Conservation (phyloP, 2,797 vertebrate genomes). For the Crax fasciolata region DNA sequence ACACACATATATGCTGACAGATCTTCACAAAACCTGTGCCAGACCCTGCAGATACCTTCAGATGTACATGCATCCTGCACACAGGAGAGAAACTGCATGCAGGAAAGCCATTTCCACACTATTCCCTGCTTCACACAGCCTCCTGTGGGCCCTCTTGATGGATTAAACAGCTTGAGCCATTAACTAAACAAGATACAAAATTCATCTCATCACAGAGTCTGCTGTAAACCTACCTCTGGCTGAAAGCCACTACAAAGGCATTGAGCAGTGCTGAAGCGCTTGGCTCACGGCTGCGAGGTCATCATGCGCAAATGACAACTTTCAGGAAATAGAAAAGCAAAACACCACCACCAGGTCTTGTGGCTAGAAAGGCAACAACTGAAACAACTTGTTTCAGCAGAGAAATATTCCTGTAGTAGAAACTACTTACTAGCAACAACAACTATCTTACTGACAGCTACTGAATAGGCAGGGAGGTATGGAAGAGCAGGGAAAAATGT, state of each 20-base stretch:
- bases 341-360: neutral
- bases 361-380: neutral
- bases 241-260: neutral
- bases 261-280: too few relatives aligned
- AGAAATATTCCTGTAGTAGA: neutral
- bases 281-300: neutral
- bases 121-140: neutral
- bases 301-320: neutral
- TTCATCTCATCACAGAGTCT: neutral
- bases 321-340: neutral
- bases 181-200: neutral
- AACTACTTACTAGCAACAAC: neutral
- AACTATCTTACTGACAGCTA: neutral
- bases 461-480: neutral
- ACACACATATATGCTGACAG: neutral
- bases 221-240: neutral
- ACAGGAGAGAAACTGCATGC: neutral
- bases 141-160: neutral
- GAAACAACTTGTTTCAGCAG: neutral
- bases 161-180: neutral
- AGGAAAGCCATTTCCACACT: neutral
- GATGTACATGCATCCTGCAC: neutral
- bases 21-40: neutral
- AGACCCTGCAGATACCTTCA: neutral
- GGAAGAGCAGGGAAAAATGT: neutral